Evolutionary conservation across 37 sponge, comb jelly and placozoan species (phyloP), one percentile per base, ranked within the genome.

Genomic region (Chondrosia reniformis): DNA sequence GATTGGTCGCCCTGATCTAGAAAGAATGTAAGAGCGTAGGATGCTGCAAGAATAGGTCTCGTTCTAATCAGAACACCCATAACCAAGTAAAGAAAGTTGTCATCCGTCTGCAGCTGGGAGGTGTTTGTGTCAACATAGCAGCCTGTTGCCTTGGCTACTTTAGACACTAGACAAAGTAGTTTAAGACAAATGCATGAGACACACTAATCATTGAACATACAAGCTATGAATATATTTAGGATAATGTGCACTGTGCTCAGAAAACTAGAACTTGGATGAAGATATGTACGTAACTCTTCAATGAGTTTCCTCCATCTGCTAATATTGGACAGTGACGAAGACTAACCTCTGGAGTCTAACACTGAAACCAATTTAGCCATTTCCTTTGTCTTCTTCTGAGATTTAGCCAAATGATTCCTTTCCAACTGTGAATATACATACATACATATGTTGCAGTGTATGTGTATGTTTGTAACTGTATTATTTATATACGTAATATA

Each of bases 11-110:
- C 71, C 40, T 76, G 66, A 1, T 75, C 76, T 3, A 91, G 54
- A 49, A 91, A 79, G 84, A 79, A 91, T 0, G 88, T 84, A 17
- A 91, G 64, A 43, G 74, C 84, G 63, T 91, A 91, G 9, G 91
- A 91, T 30, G 84, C 77, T 0, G 88, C 79, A n/a, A 91, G 56
- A n/a, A 91, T 76, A 28, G 77, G 63, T n/a, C 91, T 46, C 7
- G 81, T 74, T 3, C 76, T 72, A 10, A 91, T 45, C 36, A 91
- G 56, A 13, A 75, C 84, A 40, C 87, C 76, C 37, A 80, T 59
- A 15, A 80, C 37, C 34, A 72, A 64, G 31, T 86, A 88, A 1
- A 91, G 74, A 38, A 91, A 84, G 73, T 84, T 86, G 33, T 77
- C 88, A 46, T 63, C 39, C 7, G 24, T 31, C 28, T 36, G 7